Percentiles rank a stretch among this genome's conserved stretches.
Evolutionary conservation across 2,797 vertebrate genomes (phyloP).

Genomic region (Phaenicophaeus curvirostris): DNA sequence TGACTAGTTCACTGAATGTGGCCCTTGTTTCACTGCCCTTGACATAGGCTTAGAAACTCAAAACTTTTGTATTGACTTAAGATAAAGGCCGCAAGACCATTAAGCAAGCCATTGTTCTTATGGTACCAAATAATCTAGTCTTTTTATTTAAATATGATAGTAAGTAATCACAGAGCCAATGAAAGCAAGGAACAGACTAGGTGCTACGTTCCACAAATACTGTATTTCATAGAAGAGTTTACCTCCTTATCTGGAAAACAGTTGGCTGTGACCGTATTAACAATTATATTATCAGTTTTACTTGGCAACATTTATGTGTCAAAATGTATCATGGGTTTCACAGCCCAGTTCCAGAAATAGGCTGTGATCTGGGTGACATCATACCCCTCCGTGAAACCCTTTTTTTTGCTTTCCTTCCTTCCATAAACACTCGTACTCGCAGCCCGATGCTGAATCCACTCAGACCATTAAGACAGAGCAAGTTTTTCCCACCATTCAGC

Average conservation of each 20-base stretch:
- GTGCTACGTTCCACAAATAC: slow-evolving; percentile 65
- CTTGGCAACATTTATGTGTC: slow-evolving; percentile 48
- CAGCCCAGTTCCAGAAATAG: slow-evolving; percentile 69
- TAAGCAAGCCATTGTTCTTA: slow-evolving; percentile 72
- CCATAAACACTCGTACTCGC: slow-evolving; percentile 31
- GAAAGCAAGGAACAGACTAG: slow-evolving; percentile 40
- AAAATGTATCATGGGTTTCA: slow-evolving; percentile 35
- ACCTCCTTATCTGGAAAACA: slow-evolving; percentile 53
- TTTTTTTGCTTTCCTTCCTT: background rate
- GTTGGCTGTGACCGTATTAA: slow-evolving; percentile 8
- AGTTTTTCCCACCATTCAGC: background rate
- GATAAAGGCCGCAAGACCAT: slow-evolving; percentile 74
- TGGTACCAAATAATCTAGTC: slow-evolving; percentile 57
- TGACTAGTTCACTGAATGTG: slow-evolving; percentile 57
- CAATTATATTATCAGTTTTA: slow-evolving; percentile 65
- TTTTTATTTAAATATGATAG: slow-evolving; percentile 72
- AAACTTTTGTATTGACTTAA: slow-evolving; percentile 77
- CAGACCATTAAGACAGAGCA: background rate
- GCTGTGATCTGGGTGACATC: slow-evolving; percentile 58
- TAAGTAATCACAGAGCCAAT: slow-evolving; percentile 58
- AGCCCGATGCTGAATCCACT: background rate
- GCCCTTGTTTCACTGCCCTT: slow-evolving; percentile 73
- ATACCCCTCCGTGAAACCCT: background rate
- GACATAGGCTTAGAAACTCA: slow-evolving; percentile 69
- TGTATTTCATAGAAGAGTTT: slow-evolving; percentile 19